Evolutionary conservation across 2,113 vertebrate species (phyloP).

Genomic region (Nibea coibor): DNA sequence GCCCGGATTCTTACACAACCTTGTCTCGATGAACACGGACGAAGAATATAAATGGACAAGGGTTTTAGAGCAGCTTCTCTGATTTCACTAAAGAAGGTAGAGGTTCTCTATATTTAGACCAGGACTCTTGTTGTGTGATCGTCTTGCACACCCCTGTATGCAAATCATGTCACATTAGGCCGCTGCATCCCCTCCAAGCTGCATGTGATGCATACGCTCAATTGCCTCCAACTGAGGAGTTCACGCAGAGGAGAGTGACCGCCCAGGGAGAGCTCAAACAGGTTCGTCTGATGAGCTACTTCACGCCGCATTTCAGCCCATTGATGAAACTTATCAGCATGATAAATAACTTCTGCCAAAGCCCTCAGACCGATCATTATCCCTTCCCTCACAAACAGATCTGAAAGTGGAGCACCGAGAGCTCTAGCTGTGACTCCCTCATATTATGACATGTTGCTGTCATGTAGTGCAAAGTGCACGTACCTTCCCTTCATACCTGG

Average conservation of each 20-base stretch:
- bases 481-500: background rate
- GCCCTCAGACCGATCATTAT: constrained; percentile 34
- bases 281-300: constrained; percentile 65
- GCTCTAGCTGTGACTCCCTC: constrained; percentile 37
- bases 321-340: constrained; percentile 60
- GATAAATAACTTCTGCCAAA: constrained; percentile 53
- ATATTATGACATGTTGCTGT: constrained; percentile 20
- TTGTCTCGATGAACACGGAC: constrained; percentile 36
- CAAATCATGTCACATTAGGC: constrained; percentile 46
- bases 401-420: constrained; percentile 3
- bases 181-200: constrained; percentile 36
- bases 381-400: constrained; percentile 15
- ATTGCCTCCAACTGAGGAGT: constrained; percentile 59
- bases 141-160: constrained; percentile 28
- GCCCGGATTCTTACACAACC: constrained; percentile 63
- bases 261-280: constrained; percentile 62
- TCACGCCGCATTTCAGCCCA: constrained; percentile 59
- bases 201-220: constrained; percentile 34
- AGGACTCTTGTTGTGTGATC: background rate
- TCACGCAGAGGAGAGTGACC: constrained; percentile 52
- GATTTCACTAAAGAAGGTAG: constrained; percentile 4
- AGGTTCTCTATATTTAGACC: constrained; percentile 40
- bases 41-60: constrained; percentile 50
- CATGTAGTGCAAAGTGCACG: background rate
- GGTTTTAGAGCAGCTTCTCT: constrained; percentile 8